Conservation (phyloP, 2,797 vertebrate species). For the Capromys pilorides region DNA sequence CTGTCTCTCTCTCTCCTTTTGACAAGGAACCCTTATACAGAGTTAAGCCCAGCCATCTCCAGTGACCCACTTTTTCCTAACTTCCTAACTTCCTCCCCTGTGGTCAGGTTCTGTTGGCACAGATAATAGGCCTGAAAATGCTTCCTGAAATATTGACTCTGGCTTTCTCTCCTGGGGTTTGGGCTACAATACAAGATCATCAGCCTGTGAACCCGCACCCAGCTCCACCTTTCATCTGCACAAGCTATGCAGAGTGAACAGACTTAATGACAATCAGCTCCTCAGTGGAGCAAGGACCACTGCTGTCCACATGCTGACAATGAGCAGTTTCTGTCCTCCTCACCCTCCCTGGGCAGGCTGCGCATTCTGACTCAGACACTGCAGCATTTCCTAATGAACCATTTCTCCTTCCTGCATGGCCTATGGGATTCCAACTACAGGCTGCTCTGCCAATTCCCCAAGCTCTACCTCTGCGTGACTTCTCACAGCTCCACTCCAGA, state of each 20-base stretch:
- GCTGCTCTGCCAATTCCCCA: neutral
- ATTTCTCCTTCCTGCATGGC: constrained; percentile 22
- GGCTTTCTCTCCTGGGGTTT: neutral
- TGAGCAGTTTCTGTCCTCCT: neutral
- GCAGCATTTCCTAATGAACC: constrained; percentile 32
- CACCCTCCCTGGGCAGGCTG: neutral
- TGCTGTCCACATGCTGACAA: neutral
- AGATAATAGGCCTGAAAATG: constrained; percentile 21
- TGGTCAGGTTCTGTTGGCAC: neutral
- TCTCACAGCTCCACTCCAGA: neutral
- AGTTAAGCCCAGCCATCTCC: neutral
- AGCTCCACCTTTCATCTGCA: neutral
- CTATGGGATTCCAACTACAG: neutral
- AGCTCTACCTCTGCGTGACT: neutral
- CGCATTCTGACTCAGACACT: constrained; percentile 65
- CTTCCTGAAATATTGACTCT: neutral
- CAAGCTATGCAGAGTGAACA: neutral
- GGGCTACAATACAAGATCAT: neutral
- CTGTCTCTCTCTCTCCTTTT: neutral
- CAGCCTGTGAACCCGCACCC: neutral
- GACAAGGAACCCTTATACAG: neutral
- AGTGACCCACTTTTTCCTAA: constrained; percentile 45
- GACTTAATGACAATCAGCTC: neutral
- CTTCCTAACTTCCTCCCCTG: constrained; percentile 48
- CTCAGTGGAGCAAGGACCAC: neutral